Evolutionary conservation across 2,888 invertebrate species (phyloP), one percentile per base, ranked within the genome.

Genomic region (Acrobasis suavella): DNA sequence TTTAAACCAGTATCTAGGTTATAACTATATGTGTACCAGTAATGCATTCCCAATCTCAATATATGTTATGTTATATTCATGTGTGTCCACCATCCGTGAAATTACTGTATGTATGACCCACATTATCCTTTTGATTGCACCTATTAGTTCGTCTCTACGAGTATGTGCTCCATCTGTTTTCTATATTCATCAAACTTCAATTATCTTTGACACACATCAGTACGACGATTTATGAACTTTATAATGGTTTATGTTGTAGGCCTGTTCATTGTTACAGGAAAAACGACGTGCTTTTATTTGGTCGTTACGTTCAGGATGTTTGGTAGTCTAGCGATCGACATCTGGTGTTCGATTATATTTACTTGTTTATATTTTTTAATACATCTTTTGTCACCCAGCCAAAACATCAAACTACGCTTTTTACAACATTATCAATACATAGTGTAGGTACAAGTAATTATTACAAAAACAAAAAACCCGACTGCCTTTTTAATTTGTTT

Each of bases 301-400:
- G 62, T 68, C 60, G 63, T 65, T 63, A 64, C 61, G 32, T 55
- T 46, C 61, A 68, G 68, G 68, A 68, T 66, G 68, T 68, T 68
- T 72, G 64, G 62, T 60, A 60, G 55, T 56, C 62, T 49, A 63
- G 56, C 58, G 59, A 67, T 67, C 67, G 67, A 65, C 69, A 69
- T 72, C 70, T 72, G 72, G 68, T 52, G 56, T 65, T 64, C 61
- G 62, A 67, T 66, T 63, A 68, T 66, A 65, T 66, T 68, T 65
- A 65, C 60, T 49, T 63, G 62, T 62, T 61, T 63, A 59, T 52
- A 38, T 51, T 39, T 60, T 9, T 32, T 6, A 37, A 50, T 12
- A 42, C 17, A 56, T 22, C 42, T 46, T 14, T 7, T 42, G 56
- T 56, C 56, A 17, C 56, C 42, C 12, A 56, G 42, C 42, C 42